A percentile compares a stretch with the other conserved stretches of the same genome.
Conservation (phyloP, 2,113 vertebrate species). For the Sinocyclocheilus grahami region DNA sequence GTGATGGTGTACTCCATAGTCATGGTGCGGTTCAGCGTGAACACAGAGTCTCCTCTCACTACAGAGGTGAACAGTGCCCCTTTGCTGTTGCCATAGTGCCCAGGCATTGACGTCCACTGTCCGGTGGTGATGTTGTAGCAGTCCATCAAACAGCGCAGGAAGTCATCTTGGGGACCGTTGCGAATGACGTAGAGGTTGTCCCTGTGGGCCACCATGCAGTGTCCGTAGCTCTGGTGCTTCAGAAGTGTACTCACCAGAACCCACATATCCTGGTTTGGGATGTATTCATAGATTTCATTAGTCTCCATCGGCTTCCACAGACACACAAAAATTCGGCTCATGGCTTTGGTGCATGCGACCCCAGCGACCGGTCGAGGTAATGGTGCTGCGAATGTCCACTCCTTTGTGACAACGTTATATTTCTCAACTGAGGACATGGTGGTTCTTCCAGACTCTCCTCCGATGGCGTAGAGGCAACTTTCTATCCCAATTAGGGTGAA, state of each 20-base stretch:
- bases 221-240: constrained; percentile 86
- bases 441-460: constrained; percentile 82
- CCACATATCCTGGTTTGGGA: constrained; percentile 75
- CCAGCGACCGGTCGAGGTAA: constrained; percentile 79
- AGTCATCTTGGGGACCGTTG: constrained; percentile 88
- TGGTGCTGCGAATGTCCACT: constrained; percentile 80
- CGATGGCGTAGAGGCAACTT: constrained; percentile 82
- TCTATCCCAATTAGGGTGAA: constrained; percentile 82
- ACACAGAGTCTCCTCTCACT: constrained; percentile 85
- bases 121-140: constrained; percentile 83
- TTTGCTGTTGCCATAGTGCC: constrained; percentile 91
- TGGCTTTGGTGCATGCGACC: constrained; percentile 77
- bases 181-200: constrained; percentile 90
- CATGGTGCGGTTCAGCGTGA: constrained; percentile 85
- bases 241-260: constrained; percentile 79
- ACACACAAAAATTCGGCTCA: constrained; percentile 87
- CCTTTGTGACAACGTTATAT: constrained; percentile 71
- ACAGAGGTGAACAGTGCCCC: constrained; percentile 86
- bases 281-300: constrained; percentile 83
- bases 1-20: constrained; percentile 85
- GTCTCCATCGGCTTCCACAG: constrained; percentile 88
- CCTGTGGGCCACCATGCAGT: constrained; percentile 89
- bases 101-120: constrained; percentile 86
- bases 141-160: constrained; percentile 88
- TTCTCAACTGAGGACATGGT: constrained; percentile 84